Conservation (phyloP, 2,113 vertebrate species). For the Caretta caretta region DNA sequence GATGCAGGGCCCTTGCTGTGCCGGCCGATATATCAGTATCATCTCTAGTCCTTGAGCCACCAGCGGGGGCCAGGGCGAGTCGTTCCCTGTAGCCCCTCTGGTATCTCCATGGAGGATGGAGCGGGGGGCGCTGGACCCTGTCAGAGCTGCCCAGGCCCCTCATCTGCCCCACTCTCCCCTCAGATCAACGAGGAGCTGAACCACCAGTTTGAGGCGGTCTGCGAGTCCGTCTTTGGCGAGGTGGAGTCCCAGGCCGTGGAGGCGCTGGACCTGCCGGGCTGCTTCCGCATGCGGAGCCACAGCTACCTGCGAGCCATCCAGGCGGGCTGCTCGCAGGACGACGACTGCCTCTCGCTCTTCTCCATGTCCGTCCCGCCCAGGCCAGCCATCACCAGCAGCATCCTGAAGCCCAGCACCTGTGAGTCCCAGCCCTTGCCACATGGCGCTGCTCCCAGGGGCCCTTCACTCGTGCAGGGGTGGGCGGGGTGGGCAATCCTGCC, state of each 20-base stretch:
- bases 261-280: conserved; percentile 96
- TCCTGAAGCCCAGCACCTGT: conserved; percentile 92
- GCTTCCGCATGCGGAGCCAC: conserved; percentile 98
- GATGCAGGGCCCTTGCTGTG: neutral
- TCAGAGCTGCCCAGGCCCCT: neutral
- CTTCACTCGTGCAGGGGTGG: neutral
- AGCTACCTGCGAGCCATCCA: conserved; percentile 99
- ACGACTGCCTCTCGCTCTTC: conserved; percentile 97
- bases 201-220: conserved; percentile 94
- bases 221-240: conserved; percentile 95
- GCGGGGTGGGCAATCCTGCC: fast-evolving
- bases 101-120: neutral
- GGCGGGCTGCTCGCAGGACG: conserved; percentile 97
- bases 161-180: neutral
- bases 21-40: neutral
- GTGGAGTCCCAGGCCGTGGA: conserved; percentile 97
- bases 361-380: conserved; percentile 90
- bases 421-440: conserved; percentile 67
- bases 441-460: neutral
- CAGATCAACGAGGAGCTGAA: conserved; percentile 94
- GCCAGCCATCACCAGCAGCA: conserved; percentile 85
- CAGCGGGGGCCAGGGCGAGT: neutral
- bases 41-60: neutral
- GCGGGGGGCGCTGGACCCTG: neutral
- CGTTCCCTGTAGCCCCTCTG: neutral